Percentiles rank a stretch among this genome's conserved stretches.
These are phyloP conservation scores for Eupithecia subfuscata DNA, from an alignment of 2,888 invertebrate species.

Conservation along the genomic window DNA sequence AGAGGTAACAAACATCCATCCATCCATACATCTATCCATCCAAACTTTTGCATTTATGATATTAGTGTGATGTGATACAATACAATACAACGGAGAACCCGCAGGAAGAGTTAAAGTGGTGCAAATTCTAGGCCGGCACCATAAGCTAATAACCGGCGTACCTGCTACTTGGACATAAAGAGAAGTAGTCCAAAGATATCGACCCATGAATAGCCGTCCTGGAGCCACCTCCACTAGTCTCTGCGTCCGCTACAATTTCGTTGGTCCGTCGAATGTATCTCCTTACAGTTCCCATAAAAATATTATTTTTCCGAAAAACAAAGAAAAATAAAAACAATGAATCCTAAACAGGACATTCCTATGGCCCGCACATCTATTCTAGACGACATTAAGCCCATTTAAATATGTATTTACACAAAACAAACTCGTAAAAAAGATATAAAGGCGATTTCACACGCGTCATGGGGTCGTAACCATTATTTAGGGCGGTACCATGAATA, in stretches of 20 bases:
- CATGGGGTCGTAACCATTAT: constrained; percentile 39
- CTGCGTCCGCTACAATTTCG: background rate
- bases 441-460: constrained; percentile 40
- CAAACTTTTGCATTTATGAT: no score
- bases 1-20: no score
- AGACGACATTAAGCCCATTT: constrained; percentile 21
- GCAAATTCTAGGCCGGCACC: no score
- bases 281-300: background rate
- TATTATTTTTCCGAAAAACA: background rate
- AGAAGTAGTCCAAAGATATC: no score
- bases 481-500: constrained; percentile 40
- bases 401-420: constrained; percentile 41
- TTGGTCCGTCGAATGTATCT: background rate
- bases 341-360: background rate
- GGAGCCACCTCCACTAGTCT: no score
- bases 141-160: no score
- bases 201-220: no score
- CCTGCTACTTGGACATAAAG: no score
- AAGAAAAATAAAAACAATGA: background rate
- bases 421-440: constrained; percentile 45
- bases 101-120: no score
- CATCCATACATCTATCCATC: no score
- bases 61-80: no score
- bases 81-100: no score
- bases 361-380: constrained; percentile 10